phyloP scores from a whole-genome alignment of 2,797 vertebrate species.

The Pelodytes ibericus region DNA sequence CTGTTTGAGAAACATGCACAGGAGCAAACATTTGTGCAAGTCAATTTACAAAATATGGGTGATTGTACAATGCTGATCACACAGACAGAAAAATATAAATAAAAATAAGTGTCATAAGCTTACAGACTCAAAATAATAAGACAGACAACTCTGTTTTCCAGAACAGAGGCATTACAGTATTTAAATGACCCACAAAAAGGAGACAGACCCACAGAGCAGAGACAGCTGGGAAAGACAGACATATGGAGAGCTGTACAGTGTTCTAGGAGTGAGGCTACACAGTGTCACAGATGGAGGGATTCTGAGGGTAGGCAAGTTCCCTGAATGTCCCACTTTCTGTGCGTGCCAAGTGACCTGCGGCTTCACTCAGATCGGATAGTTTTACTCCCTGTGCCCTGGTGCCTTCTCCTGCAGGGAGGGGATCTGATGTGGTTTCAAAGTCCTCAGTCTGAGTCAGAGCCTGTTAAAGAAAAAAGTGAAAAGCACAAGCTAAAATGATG shows the following conservation, averaged over 20 bases:
- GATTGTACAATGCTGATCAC: conserved; percentile 19
- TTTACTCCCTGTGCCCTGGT: conserved; percentile 41
- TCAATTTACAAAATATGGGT: conserved; percentile 30
- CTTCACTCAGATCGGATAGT: conserved; percentile 39
- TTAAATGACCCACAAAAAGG: conserved; percentile 45
- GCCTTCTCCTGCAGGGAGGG: conserved; percentile 32
- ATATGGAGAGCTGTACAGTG: conserved; percentile 39
- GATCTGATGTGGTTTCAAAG: conserved; percentile 9
- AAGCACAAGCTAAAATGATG: neutral
- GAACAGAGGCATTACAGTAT: conserved; percentile 36
- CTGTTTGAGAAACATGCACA: conserved; percentile 46
- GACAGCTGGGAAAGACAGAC: conserved; percentile 22
- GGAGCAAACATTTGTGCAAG: conserved; percentile 23
- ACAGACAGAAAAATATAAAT: conserved; percentile 28
- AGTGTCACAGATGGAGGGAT: conserved; percentile 47
- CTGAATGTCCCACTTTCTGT: conserved; percentile 51
- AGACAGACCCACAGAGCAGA: conserved; percentile 46
- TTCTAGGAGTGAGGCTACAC: conserved; percentile 41
- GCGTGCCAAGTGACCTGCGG: conserved; percentile 46
- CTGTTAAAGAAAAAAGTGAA: conserved; percentile 20
- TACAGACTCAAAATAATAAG: conserved; percentile 29
- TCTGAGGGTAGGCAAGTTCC: conserved; percentile 37
- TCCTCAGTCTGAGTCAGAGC: conserved; percentile 33
- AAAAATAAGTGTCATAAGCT: conserved; percentile 27
- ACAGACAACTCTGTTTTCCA: conserved; percentile 35